Evolutionary conservation across 2,888 invertebrate genomes (phyloP), one percentile per base, ranked within the genome.

Genomic region (Drosophila lacicola): DNA sequence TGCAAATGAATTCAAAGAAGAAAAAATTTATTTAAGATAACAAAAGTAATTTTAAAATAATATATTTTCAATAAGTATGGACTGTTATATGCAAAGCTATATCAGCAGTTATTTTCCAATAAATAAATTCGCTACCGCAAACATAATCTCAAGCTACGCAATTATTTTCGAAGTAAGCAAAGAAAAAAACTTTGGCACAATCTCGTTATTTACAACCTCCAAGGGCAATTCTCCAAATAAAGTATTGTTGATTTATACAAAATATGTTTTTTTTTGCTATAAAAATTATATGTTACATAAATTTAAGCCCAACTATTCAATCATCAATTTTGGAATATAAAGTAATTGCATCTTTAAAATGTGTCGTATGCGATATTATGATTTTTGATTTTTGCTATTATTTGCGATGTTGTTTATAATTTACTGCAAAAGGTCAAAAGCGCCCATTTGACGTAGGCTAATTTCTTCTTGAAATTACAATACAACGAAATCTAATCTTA

Each of bases 1-100:
- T 42, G 44, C 37, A 58, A 57, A 62, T 44, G 50, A 53, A 41
- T 10, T 41, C 2, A 14, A 33, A 17, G 4, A 42, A 36, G 4
- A n/a, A n/a, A 11, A 64, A 58, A 17, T 17, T 36, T 10, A 55
- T 36, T 68, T 53, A n/a, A 53, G 63, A 69, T 69, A 68, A 67
- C 39, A 34, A 36, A 42, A 47, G 14, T 21, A 34, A 41, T 33
- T 17, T 19, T 13, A 45, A n/a, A 55, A 14, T 37, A 44, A 45
- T 19, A 29, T n/a, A 3, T 49, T 45, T 64, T 41, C 36, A 44
- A 60, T 47, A 34, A 53, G 34, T 41, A 34, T 50, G 21, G 19
- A 41, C 17, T 39, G 4, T 19, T 37, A 41, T 39, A 19, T 54
- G 42, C 46, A 42, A 14, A 36, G 36, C 29, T 17, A 10, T 34